phyloP scores from a whole-genome alignment of 1,140 invertebrate species.

The Druon quercuslanigerum region DNA sequence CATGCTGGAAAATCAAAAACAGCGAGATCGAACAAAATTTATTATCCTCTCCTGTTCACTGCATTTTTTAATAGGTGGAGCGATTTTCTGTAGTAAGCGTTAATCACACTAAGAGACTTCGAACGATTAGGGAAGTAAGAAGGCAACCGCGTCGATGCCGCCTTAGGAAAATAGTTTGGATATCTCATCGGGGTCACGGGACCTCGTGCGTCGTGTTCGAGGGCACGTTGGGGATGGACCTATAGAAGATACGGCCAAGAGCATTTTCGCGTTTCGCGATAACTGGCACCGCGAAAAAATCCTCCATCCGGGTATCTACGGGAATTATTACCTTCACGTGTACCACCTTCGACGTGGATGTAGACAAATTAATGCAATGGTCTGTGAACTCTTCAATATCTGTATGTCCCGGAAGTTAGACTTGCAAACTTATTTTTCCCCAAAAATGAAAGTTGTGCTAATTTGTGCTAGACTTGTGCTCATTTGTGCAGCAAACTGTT shows the following conservation, averaged over 20 bases:
- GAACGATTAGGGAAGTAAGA: neutral
- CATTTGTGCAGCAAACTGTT: no score
- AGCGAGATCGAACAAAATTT: neutral
- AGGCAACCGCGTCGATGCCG: neutral
- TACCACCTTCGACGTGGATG: constrained; percentile 3
- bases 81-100: neutral
- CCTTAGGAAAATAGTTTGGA: constrained; percentile 29
- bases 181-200: constrained; percentile 25
- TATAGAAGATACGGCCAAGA: constrained; percentile 28
- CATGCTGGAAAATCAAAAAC: neutral
- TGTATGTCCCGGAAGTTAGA: no score
- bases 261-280: constrained; percentile 28
- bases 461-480: no score
- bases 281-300: constrained; percentile 28
- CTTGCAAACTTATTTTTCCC: no score
- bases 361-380: neutral
- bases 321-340: constrained; percentile 17
- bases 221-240: constrained; percentile 45
- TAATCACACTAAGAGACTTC: neutral
- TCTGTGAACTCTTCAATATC: constrained; percentile 40
- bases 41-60: neutral
- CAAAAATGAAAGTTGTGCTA: no score
- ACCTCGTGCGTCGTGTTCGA: constrained; percentile 27
- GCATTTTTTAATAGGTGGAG: neutral
- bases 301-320: constrained; percentile 39